Conservation (phyloP, 1,140 invertebrate genomes). For the Ganaspis sp. region DNA sequence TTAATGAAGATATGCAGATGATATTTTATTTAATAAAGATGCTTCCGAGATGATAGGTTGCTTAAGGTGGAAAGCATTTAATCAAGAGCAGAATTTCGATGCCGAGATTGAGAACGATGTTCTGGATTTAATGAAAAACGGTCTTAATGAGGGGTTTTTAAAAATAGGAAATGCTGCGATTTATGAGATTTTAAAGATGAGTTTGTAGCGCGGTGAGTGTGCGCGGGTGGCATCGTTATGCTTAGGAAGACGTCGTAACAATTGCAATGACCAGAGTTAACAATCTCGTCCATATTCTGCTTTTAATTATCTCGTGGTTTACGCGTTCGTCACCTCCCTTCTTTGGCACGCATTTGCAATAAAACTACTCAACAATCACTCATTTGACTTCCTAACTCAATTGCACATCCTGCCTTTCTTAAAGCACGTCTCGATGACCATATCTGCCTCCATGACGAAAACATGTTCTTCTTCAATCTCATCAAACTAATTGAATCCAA, state of each 20-base stretch:
- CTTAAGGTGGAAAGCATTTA: background rate
- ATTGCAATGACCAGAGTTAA: slow-evolving; percentile 38
- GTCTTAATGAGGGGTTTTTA: background rate
- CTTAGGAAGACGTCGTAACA: slow-evolving; percentile 38
- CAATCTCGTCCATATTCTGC: slow-evolving; percentile 30
- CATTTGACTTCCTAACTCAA: slow-evolving; percentile 45
- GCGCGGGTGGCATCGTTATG: slow-evolving; percentile 14
- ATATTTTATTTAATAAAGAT: no score
- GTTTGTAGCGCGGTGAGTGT: background rate
- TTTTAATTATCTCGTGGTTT: slow-evolving; percentile 46
- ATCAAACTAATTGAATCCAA: background rate
- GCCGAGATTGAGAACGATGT: background rate
- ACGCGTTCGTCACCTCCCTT: slow-evolving; percentile 37
- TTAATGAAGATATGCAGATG: no score
- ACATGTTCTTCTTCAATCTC: background rate
- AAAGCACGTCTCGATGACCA: slow-evolving; percentile 19
- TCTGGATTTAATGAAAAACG: background rate
- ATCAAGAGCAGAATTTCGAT: background rate
- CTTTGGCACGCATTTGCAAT: slow-evolving; percentile 42
- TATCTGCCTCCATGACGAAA: background rate
- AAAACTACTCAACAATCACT: slow-evolving; percentile 44
- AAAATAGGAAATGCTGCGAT: background rate
- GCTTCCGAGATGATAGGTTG: no score
- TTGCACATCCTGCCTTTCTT: slow-evolving; percentile 33
- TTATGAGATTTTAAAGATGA: background rate